Percentiles rank a stretch among this genome's conserved stretches.
These are phyloP conservation scores for Protophormia terraenovae DNA, from an alignment of 2,888 invertebrate genomes.

Conservation along the genomic window DNA sequence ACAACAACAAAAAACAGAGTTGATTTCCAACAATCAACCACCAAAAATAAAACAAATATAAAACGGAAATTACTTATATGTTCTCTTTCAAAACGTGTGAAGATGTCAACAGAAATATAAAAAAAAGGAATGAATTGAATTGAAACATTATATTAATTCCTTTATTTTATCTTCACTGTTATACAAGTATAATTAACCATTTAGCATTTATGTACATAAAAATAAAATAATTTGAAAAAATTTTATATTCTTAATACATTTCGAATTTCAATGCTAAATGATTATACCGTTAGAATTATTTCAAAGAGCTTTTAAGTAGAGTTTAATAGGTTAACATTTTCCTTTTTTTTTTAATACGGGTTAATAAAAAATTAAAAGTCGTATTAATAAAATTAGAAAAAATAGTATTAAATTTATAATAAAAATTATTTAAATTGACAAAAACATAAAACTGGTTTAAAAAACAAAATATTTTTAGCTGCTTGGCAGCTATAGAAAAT, in stretches of 20 bases:
- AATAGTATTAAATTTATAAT: neutral
- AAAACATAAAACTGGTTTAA: constrained; percentile 3
- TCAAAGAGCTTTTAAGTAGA: neutral
- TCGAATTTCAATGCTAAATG: neutral
- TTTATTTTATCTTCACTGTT: neutral
- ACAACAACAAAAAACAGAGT: constrained; percentile 41
- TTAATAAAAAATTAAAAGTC: constrained; percentile 31
- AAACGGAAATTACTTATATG: constrained; percentile 12
- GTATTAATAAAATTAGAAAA: neutral
- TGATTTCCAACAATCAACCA: constrained; percentile 39
- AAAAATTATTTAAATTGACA: neutral
- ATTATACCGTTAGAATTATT: neutral
- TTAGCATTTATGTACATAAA: neutral
- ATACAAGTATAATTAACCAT: neutral
- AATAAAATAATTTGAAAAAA: neutral
- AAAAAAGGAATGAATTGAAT: no score
- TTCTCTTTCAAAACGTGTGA: constrained; percentile 17
- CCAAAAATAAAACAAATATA: constrained; percentile 37
- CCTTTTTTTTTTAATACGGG: neutral
- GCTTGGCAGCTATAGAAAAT: neutral
- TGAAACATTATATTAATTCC: neutral
- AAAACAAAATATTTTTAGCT: neutral
- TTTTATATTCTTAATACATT: neutral
- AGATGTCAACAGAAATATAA: neutral
- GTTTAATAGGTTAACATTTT: constrained; percentile 19